Evolutionary conservation across 2,113 vertebrate genomes (phyloP).

Genomic region (Myodes glareolus): DNA sequence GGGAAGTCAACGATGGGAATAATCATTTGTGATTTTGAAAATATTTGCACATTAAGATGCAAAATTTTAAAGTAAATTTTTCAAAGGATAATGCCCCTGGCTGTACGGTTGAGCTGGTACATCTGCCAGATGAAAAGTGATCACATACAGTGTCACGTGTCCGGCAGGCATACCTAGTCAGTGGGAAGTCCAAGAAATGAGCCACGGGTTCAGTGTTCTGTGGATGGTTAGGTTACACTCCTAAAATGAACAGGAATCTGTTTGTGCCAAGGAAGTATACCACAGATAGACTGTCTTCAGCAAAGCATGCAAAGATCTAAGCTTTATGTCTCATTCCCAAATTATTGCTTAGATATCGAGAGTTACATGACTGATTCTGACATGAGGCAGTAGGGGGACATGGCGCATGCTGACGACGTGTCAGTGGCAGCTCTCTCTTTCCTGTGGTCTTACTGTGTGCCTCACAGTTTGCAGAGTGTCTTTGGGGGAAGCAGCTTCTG

Average conservation of each 20-base stretch:
- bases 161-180: neutral
- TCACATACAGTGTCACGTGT: neutral
- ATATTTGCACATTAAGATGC: slow-evolving; percentile 31
- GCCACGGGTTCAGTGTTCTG: neutral
- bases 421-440: neutral
- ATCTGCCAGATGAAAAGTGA: neutral
- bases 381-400: neutral
- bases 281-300: neutral
- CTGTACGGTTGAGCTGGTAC: neutral
- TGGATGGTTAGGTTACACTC: neutral
- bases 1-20: slow-evolving; percentile 63
- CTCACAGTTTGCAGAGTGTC: neutral
- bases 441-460: neutral
- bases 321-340: neutral
- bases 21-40: slow-evolving; percentile 73
- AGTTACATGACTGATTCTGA: neutral
- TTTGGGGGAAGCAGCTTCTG: neutral
- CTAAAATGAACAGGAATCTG: neutral
- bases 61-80: neutral
- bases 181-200: neutral
- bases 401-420: neutral
- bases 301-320: neutral
- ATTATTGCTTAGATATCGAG: neutral
- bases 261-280: neutral
- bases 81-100: neutral